These are phyloP conservation scores for Brachionus calyciflorus DNA, from an alignment of 1,140 invertebrate genomes.

Conservation along the genomic window DNA sequence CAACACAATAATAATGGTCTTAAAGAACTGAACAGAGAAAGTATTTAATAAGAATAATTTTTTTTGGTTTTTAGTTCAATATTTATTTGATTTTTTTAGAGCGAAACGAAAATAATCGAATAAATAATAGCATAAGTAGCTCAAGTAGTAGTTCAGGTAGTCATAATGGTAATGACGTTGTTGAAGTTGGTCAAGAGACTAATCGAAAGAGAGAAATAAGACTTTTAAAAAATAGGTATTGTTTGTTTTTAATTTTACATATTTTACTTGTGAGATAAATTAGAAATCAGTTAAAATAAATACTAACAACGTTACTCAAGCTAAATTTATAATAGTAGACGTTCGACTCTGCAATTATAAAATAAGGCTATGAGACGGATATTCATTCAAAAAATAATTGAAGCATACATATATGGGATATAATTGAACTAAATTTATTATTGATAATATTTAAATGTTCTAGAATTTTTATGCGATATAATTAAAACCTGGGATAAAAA, in stretches of 20 bases:
- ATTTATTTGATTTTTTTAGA: background rate
- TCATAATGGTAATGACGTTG: conserved; percentile 25
- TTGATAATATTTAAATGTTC: too few species aligned
- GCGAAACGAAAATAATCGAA: background rate
- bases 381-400: too few species aligned
- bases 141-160: conserved; percentile 33
- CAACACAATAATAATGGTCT: background rate
- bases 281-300: too few species aligned
- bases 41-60: background rate
- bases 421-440: too few species aligned
- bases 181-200: conserved; percentile 8
- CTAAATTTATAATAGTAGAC: too few species aligned
- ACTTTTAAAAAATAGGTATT: conserved; percentile 83
- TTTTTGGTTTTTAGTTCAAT: background rate
- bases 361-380: too few species aligned
- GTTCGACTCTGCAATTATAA: too few species aligned
- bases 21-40: conserved; percentile 17
- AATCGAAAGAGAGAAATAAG: conserved; percentile 85
- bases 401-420: too few species aligned
- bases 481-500: too few species aligned
- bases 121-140: background rate
- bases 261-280: too few species aligned
- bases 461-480: too few species aligned
- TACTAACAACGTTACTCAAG: too few species aligned
- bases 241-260: background rate